Base-by-base conservation (phyloP, 2,888 invertebrate species). In the Cordilura impudica region DNA sequence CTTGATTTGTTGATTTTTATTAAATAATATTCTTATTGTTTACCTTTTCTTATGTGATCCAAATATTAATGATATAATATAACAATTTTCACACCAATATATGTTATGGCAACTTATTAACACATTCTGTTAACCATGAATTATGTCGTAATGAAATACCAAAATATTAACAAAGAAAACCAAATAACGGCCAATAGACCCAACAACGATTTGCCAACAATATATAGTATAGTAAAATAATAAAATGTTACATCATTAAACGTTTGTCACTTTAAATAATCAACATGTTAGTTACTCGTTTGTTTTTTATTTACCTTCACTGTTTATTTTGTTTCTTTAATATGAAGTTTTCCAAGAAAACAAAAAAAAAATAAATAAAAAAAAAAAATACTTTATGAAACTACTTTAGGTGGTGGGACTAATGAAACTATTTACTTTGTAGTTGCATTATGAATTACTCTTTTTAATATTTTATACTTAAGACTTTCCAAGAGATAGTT, bases 61-160 rank as follows among this genome's bases (percentile, higher is more conserved):
- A 39, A 31, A 31, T 31, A 2, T 10, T 31, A 31, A 10, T 31
- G 8, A 31, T 39, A 10, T 31, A 10, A 31, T 39, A 6, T 10
- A 31, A 31, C 61, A 31, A n/a, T 23, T 56, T 51, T 21, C 51
- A 53, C 21, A 26, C 35, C n/a, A 60, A 16, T 26, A 58, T 43
- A 65, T 23, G n/a, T 61, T 47, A 45, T 29, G 29, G 12, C 21
- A 73, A 58, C 43, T 69, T 45, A 53, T 73, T 78, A 78, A 78
- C 73, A 74, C 65, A 66, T 74, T 78, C 60, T 61, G 31, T 39
- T 74, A 65, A 66, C 65, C 69, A 74, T 78, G 73, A 78, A 70
- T 74, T 78, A 60, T 78, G 69, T 73, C 69, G 73, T 78, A 73
- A 73, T 53, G 16, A 53, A 10, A 61, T 65, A 67, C 47, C 60